These are phyloP conservation scores for Drosophila kohkoa DNA, from an alignment of 1,140 invertebrate species.

Conservation along the genomic window DNA sequence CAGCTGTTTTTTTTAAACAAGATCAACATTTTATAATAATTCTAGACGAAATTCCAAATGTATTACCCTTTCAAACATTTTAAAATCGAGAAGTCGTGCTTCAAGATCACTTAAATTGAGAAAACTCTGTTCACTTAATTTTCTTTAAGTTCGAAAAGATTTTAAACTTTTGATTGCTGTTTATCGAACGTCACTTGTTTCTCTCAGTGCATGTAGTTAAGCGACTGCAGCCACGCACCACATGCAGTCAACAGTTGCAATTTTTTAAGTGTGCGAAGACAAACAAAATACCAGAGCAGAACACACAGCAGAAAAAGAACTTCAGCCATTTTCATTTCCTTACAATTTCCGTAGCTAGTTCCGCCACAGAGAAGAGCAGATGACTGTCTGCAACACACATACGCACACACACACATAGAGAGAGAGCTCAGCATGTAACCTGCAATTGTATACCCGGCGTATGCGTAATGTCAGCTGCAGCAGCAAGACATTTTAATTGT, in stretches of 20 bases:
- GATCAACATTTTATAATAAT: too few relatives aligned
- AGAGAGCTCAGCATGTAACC: background rate
- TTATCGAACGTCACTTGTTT: too few relatives aligned
- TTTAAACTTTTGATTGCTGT: too few relatives aligned
- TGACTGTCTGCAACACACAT: background rate
- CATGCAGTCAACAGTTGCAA: background rate
- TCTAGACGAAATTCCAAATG: too few relatives aligned
- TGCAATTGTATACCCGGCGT: slow-evolving; percentile 3
- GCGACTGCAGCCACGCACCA: slow-evolving; percentile 30
- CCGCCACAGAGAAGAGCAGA: slow-evolving; percentile 16
- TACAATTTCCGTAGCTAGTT: slow-evolving; percentile 71
- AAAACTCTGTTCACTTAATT: too few relatives aligned
- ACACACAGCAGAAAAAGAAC: slow-evolving; percentile 8
- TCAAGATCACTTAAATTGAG: too few relatives aligned
- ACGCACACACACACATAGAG: background rate
- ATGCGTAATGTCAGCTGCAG: background rate
- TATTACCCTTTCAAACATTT: too few relatives aligned
- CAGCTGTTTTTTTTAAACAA: too few relatives aligned
- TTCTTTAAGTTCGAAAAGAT: background rate
- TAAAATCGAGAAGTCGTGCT: too few relatives aligned
- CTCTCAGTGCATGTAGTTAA: slow-evolving; percentile 11
- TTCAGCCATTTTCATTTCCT: slow-evolving; percentile 79
- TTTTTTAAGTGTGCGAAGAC: background rate
- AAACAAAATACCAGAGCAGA: background rate
- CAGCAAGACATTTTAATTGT: slow-evolving; percentile 5